A percentile compares a stretch with the other conserved stretches of the same genome.
Conservation (phyloP, 2,888 invertebrate species). For the Cyclophora albipunctata region DNA sequence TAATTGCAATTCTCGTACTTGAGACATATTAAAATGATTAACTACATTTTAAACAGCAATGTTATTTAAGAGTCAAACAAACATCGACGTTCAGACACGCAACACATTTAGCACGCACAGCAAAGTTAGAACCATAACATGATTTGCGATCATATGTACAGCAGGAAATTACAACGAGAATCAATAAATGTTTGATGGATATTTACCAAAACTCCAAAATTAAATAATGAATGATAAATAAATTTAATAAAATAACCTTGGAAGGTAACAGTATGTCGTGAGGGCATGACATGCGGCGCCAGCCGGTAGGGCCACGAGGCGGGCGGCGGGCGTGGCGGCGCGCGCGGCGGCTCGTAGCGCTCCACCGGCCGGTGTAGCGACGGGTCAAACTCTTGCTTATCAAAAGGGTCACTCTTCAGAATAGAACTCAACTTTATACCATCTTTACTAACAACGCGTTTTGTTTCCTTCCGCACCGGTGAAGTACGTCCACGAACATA, state of each 20-base stretch:
- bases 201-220: conserved; percentile 56
- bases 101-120: conserved; percentile 31
- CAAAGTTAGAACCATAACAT: conserved; percentile 8
- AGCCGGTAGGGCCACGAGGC: conserved; percentile 60
- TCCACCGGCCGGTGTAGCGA: conserved; percentile 83
- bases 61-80: conserved; percentile 8
- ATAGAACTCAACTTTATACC: conserved; percentile 68
- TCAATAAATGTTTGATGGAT: conserved; percentile 46
- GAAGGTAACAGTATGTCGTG: conserved; percentile 82
- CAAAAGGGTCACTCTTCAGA: conserved; percentile 71
- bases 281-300: conserved; percentile 66
- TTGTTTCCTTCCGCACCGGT: conserved; percentile 61
- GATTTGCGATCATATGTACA: too few species aligned
- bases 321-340: conserved; percentile 70
- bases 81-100: conserved; percentile 32
- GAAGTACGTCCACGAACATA: conserved; percentile 45
- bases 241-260: conserved; percentile 77
- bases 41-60: neutral
- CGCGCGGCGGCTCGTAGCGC: conserved; percentile 83
- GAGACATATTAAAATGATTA: neutral
- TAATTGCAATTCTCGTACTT: neutral
- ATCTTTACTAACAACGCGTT: conserved; percentile 42
- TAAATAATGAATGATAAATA: conserved; percentile 36
- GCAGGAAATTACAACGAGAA: conserved; percentile 36
- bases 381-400: conserved; percentile 83